These are phyloP conservation scores for Microcaecilia unicolor DNA, from an alignment of 2,797 vertebrate genomes.

Conservation along the genomic window DNA sequence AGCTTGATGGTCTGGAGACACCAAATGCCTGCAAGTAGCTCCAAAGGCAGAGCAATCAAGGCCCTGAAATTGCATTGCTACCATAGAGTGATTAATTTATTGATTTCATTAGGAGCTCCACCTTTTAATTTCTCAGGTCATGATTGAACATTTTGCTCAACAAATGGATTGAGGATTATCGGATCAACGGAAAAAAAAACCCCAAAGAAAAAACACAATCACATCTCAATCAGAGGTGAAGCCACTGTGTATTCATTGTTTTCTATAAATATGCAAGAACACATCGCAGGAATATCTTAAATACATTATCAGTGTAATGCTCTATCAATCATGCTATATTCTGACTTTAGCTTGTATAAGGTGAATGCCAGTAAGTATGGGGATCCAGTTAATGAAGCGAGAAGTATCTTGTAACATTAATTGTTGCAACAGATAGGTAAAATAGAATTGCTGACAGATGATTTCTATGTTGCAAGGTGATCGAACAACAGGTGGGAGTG, in stretches of 20 bases:
- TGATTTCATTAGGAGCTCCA: constrained; percentile 93
- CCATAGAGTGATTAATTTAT: constrained; percentile 94
- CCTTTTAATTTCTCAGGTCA: constrained; percentile 90
- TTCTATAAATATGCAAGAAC: constrained; percentile 40
- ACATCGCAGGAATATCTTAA: constrained; percentile 25
- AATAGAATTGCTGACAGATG: constrained; percentile 28
- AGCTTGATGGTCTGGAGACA: constrained; percentile 71
- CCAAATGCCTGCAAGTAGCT: constrained; percentile 70
- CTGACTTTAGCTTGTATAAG: constrained; percentile 26
- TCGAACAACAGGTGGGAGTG: constrained; percentile 15
- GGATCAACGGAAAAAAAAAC: constrained; percentile 43
- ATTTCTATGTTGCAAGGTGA: constrained; percentile 8
- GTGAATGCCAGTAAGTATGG: constrained; percentile 29
- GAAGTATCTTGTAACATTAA: constrained; percentile 14
- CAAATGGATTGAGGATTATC: constrained; percentile 52
- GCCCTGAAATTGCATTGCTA: constrained; percentile 88
- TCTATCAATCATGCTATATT: constrained; percentile 35
- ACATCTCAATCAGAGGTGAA: constrained; percentile 8
- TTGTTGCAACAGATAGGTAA: constrained; percentile 20
- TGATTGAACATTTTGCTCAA: constrained; percentile 66
- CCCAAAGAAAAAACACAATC: constrained; percentile 7
- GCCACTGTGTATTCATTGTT: constrained; percentile 19
- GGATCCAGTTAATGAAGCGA: constrained; percentile 33
- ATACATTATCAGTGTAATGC: constrained; percentile 31
- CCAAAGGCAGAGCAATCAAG: constrained; percentile 76